Evolutionary conservation across 2,888 invertebrate genomes (phyloP).

Genomic region (Stratiomys singularior): DNA sequence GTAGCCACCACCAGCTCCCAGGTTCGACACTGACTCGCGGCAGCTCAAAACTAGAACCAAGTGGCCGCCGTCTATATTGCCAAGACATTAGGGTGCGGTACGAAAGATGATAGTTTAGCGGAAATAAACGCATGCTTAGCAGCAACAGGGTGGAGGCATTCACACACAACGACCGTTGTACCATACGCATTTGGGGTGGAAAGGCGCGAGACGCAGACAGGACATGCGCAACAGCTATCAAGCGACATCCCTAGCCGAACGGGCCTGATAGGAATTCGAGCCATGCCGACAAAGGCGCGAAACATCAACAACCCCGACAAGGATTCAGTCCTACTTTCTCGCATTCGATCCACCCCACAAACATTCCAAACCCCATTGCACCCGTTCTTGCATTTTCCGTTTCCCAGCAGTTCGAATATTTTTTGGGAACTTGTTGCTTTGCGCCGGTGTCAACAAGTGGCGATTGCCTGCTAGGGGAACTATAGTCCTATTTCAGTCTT

Average conservation of each 20-base stretch:
- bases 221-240: conserved; percentile 21
- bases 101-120: conserved; percentile 32
- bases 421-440: conserved; percentile 44
- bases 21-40: conserved; percentile 24
- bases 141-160: conserved; percentile 45
- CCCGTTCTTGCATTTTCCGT: neutral
- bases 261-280: conserved; percentile 21
- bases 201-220: neutral
- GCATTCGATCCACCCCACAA: conserved; percentile 23
- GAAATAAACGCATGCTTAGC: conserved; percentile 46
- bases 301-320: conserved; percentile 48
- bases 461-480: conserved; percentile 24
- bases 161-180: neutral
- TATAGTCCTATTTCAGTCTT: conserved; percentile 22
- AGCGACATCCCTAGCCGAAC: conserved; percentile 13
- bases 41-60: conserved; percentile 41
- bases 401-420: neutral
- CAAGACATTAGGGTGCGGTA: conserved; percentile 43
- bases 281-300: conserved; percentile 36
- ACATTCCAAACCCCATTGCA: neutral
- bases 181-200: neutral
- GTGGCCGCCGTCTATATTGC: conserved; percentile 20
- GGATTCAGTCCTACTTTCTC: conserved; percentile 48
- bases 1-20: conserved; percentile 12
- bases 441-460: conserved; percentile 47